phyloP scores from a whole-genome alignment of 2,888 invertebrate species.

The Thysanoteuthis rhombus region DNA sequence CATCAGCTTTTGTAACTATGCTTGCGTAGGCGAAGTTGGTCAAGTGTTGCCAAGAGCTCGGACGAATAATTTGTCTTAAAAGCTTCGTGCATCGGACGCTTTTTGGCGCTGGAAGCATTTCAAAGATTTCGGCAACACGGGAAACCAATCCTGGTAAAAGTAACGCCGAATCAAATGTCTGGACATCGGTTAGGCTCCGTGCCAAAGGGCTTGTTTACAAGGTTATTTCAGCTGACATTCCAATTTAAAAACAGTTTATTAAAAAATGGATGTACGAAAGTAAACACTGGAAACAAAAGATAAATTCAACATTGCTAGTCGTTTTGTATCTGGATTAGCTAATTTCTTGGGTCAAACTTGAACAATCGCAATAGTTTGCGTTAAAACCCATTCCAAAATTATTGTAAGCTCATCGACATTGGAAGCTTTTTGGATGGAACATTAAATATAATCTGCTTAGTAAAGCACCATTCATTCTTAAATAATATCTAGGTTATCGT shows the following conservation, averaged over 20 bases:
- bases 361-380: too few relatives aligned
- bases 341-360: too few relatives aligned
- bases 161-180: not conserved
- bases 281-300: too few relatives aligned
- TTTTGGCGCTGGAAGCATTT: slow-evolving; percentile 12
- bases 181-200: not conserved
- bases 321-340: too few relatives aligned
- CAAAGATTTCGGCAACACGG: not conserved
- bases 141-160: not conserved
- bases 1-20: not conserved
- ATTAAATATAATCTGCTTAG: too few relatives aligned
- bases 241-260: not conserved
- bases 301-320: too few relatives aligned
- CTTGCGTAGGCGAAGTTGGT: not conserved
- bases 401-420: too few relatives aligned
- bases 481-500: too few relatives aligned
- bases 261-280: too few relatives aligned
- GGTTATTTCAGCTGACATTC: not conserved
- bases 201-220: not conserved
- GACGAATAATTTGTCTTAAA: not conserved
- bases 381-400: too few relatives aligned
- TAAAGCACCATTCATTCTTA: too few relatives aligned
- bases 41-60: not conserved
- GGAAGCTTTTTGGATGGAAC: too few relatives aligned
- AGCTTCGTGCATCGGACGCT: not conserved